phyloP scores from a whole-genome alignment of 2,113 vertebrate genomes.

The Hippopotamus amphibius region DNA sequence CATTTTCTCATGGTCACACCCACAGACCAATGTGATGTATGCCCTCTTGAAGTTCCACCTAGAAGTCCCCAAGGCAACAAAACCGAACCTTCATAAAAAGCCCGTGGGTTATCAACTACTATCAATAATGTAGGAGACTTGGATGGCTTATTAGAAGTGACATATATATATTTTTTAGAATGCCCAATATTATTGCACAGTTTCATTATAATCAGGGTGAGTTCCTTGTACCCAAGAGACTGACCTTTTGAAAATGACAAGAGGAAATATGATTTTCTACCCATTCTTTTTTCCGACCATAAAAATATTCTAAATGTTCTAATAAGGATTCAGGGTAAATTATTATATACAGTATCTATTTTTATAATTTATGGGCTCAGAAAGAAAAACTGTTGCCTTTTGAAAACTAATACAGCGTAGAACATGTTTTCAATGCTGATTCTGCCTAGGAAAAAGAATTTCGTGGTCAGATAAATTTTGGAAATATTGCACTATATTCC shows the following conservation, averaged over 20 bases:
- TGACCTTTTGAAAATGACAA: background rate
- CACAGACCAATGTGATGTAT: background rate
- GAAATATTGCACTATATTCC: background rate
- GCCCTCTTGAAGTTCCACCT: background rate
- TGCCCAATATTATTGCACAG: background rate
- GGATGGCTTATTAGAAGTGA: constrained; percentile 10
- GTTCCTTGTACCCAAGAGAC: background rate
- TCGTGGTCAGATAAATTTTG: background rate
- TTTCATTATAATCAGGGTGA: background rate
- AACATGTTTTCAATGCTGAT: background rate
- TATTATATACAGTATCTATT: background rate
- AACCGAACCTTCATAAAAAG: background rate
- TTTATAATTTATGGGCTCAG: background rate
- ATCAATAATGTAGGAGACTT: background rate
- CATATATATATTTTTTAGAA: background rate
- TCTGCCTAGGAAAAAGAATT: background rate
- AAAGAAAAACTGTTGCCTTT: background rate
- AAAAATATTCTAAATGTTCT: background rate
- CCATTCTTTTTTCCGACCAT: background rate
- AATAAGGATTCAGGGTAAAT: background rate
- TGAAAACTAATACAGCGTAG: background rate
- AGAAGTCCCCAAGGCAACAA: background rate
- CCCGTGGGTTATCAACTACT: background rate
- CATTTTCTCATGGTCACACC: background rate
- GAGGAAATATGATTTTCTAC: background rate